Conservation (phyloP, 2,797 vertebrate species). For the Helarctos malayanus region DNA sequence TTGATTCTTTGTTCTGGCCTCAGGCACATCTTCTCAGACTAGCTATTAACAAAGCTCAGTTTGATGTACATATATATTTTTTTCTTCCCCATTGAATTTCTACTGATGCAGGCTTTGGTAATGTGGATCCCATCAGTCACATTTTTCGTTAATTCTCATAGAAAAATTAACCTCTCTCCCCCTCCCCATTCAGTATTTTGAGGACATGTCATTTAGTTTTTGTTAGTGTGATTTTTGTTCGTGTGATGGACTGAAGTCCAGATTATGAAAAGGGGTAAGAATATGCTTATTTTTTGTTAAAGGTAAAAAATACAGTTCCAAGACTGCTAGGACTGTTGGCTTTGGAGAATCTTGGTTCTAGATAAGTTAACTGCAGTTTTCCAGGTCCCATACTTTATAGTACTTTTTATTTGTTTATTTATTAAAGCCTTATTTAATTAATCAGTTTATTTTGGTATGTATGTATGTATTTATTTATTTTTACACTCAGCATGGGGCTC, state of each 20-base stretch:
- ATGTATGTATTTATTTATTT: background rate
- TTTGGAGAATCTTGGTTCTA: slow-evolving; percentile 55
- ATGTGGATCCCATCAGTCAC: background rate
- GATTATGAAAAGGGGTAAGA: slow-evolving; percentile 53
- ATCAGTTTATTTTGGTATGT: background rate
- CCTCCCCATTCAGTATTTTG: background rate
- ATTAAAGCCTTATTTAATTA: background rate
- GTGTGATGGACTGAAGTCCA: background rate
- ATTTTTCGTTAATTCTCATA: slow-evolving; percentile 43
- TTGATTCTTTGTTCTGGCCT: slow-evolving; percentile 80
- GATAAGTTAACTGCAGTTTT: slow-evolving; percentile 8
- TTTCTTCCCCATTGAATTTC: background rate
- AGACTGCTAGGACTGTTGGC: background rate
- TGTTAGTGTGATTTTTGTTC: slow-evolving; percentile 4
- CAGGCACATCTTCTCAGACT: background rate
- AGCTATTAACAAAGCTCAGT: slow-evolving; percentile 37
- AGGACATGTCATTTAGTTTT: slow-evolving; percentile 21
- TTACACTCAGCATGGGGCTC: background rate
- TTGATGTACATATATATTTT: background rate
- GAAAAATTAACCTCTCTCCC: background rate
- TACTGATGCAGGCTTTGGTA: slow-evolving; percentile 45
- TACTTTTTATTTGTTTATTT: background rate
- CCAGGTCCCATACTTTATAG: background rate
- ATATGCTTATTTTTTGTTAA: slow-evolving; percentile 28
- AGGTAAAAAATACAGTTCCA: background rate